Percentiles rank a stretch among this genome's conserved stretches.
phyloP scores from a whole-genome alignment of 2,797 vertebrate genomes.

The Delichon dasypus region DNA sequence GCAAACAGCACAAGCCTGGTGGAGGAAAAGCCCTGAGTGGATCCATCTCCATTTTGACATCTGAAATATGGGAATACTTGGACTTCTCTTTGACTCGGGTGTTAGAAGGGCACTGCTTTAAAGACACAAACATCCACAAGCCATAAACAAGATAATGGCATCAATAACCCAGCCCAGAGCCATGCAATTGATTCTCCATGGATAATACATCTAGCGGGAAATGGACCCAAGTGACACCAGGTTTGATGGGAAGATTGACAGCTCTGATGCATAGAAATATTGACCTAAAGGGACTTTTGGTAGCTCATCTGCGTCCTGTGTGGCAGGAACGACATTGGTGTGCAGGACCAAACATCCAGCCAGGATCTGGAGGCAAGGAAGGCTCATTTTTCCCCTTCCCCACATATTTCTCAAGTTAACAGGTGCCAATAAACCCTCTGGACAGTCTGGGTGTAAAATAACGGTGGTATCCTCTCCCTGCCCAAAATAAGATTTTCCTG shows the following conservation, averaged over 20 bases:
- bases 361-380: not conserved
- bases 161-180: constrained; percentile 1
- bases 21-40: not conserved
- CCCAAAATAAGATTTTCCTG: not conserved
- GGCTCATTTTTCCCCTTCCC: not conserved
- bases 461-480: not conserved
- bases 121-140: not conserved
- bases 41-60: not conserved
- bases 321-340: not conserved
- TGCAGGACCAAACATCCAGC: not conserved
- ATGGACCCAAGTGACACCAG: not conserved
- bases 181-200: constrained; percentile 16
- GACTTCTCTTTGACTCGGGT: not conserved
- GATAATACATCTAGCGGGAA: not conserved
- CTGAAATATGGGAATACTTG: not conserved
- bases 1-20: not conserved
- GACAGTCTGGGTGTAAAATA: not conserved
- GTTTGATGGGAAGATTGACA: not conserved
- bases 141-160: constrained; percentile 40
- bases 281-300: not conserved
- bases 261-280: not conserved
- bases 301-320: not conserved
- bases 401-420: not conserved
- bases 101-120: not conserved
- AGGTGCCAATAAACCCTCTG: not conserved